These are phyloP conservation scores for Menidia menidia DNA, from an alignment of 2,797 vertebrate species.

Conservation along the genomic window DNA sequence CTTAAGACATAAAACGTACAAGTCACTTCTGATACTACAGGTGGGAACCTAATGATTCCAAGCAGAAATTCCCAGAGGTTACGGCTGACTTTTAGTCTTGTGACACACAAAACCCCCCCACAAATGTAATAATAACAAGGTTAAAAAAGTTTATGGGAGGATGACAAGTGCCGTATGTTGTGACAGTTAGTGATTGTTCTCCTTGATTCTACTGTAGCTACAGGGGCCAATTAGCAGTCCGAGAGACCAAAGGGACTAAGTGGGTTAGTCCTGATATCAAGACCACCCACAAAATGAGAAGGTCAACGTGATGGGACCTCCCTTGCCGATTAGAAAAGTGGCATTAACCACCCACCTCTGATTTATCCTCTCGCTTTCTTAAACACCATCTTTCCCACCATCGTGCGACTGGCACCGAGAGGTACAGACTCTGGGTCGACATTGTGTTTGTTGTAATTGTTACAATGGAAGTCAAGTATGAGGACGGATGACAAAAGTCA, in stretches of 20 bases:
- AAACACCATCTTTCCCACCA: neutral
- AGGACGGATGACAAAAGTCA: constrained; percentile 20
- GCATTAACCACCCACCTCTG: constrained; percentile 45
- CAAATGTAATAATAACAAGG: too few species aligned
- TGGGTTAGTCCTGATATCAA: constrained; percentile 36
- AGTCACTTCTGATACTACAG: too few species aligned
- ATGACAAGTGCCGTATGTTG: neutral
- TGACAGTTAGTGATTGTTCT: neutral
- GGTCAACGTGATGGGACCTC: constrained; percentile 33
- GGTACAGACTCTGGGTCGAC: constrained; percentile 46
- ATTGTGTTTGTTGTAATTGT: constrained; percentile 20
- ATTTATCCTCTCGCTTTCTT: constrained; percentile 8
- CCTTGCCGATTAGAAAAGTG: constrained; percentile 33
- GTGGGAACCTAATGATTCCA: too few species aligned
- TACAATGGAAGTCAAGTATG: constrained; percentile 16
- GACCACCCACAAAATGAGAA: constrained; percentile 61
- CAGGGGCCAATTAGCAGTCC: constrained; percentile 17
- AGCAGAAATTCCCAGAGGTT: too few species aligned
- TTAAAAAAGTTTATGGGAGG: too few species aligned
- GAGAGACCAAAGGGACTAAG: constrained; percentile 8
- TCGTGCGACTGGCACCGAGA: constrained; percentile 45
- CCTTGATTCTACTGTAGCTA: constrained; percentile 3
- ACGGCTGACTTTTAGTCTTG: too few species aligned
- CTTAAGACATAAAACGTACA: too few species aligned
- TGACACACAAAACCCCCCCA: too few species aligned